These are phyloP conservation scores for Sardina pilchardus DNA, from an alignment of 2,113 vertebrate species.

Conservation along the genomic window DNA sequence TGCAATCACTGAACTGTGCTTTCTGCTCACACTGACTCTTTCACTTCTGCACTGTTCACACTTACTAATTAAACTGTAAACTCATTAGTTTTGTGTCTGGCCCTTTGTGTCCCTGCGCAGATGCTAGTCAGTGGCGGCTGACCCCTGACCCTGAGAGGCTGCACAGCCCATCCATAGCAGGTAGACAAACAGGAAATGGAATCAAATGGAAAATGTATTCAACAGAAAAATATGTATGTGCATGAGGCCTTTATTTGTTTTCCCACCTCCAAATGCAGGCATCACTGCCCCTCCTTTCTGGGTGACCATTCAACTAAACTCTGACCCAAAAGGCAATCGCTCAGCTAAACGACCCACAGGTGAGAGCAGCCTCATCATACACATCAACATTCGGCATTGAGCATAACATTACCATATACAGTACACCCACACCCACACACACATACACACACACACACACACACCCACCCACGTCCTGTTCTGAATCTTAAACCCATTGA, in stretches of 20 bases:
- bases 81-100: slow-evolving; percentile 28
- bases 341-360: slow-evolving; percentile 39
- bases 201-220: neutral
- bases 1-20: neutral
- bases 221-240: neutral
- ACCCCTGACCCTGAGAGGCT: slow-evolving; percentile 19
- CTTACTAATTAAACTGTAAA: slow-evolving; percentile 14
- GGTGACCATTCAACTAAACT: slow-evolving; percentile 63
- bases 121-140: slow-evolving; percentile 21
- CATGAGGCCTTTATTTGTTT: neutral
- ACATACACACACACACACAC: too few relatives aligned
- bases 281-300: slow-evolving; percentile 60
- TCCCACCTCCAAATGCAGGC: slow-evolving; percentile 39
- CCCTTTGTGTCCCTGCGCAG: slow-evolving; percentile 41
- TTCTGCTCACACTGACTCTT: too few relatives aligned
- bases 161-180: slow-evolving; percentile 41
- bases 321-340: slow-evolving; percentile 57
- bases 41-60: too few relatives aligned
- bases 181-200: slow-evolving; percentile 33
- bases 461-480: too few relatives aligned
- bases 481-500: too few relatives aligned
- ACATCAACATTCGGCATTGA: neutral
- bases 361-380: slow-evolving; percentile 38
- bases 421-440: too few relatives aligned
- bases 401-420: neutral